Conservation (phyloP, 2,113 vertebrate genomes). For the Python bivittatus region DNA sequence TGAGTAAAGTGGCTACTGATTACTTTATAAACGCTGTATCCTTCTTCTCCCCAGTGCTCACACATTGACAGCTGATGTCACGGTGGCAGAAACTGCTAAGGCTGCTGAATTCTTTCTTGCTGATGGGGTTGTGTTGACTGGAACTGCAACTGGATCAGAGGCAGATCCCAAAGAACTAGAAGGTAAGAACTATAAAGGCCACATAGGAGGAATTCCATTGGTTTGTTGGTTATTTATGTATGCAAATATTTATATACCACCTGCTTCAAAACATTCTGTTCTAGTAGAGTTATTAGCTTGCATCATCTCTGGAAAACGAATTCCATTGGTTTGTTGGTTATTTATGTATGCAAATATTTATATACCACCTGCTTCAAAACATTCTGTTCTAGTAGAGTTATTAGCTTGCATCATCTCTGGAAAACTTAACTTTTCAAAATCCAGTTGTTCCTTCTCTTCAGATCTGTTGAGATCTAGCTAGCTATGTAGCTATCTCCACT, state of each 20-base stretch:
- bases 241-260: background rate
- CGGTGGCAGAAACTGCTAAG: conserved; percentile 71
- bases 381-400: background rate
- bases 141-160: conserved; percentile 76
- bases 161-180: conserved; percentile 74
- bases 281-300: background rate
- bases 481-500: background rate
- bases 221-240: background rate
- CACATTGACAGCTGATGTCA: conserved; percentile 80
- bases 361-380: background rate
- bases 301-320: background rate
- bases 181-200: conserved; percentile 65
- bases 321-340: background rate
- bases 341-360: background rate
- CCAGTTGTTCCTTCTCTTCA: no score
- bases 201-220: background rate
- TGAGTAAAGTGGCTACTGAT: background rate
- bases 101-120: conserved; percentile 87
- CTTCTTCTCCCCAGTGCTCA: conserved; percentile 76
- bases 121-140: conserved; percentile 83
- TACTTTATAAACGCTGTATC: background rate
- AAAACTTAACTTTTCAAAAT: background rate
- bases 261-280: background rate
- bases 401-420: background rate
- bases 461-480: no score